These are phyloP conservation scores for Carassius carassius DNA, from an alignment of 2,113 vertebrate genomes.

Conservation along the genomic window DNA sequence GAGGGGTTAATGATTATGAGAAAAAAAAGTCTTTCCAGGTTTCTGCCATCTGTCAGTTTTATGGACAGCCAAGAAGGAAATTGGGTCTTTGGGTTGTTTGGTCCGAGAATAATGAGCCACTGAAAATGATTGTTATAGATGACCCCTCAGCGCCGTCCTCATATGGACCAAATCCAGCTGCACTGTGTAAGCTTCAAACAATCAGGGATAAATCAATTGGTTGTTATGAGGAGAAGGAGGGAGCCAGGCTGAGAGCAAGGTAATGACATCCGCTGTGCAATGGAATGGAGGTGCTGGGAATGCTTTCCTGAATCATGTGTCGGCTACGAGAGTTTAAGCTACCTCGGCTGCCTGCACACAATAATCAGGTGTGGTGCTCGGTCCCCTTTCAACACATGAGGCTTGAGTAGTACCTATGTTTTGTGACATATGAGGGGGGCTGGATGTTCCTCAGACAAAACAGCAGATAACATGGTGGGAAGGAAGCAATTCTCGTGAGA, in stretches of 20 bases:
- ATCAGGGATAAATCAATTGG: conserved; percentile 77
- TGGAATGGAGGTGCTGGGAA: conserved; percentile 47
- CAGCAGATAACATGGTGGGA: conserved; percentile 68
- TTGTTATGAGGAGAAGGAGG: conserved; percentile 63
- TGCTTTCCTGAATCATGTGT: conserved; percentile 52
- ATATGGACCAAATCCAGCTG: conserved; percentile 72
- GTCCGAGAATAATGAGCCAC: conserved; percentile 75
- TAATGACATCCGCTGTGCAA: conserved; percentile 58
- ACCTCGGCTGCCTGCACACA: conserved; percentile 42
- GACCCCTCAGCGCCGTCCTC: conserved; percentile 70
- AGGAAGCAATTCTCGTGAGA: conserved; percentile 55
- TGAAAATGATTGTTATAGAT: conserved; percentile 78
- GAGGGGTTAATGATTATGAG: too few relatives aligned
- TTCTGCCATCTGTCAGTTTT: conserved; percentile 79
- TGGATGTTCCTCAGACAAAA: conserved; percentile 73
- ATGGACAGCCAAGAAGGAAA: conserved; percentile 77
- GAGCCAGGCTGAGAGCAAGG: conserved; percentile 68
- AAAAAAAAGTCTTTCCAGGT: conserved; percentile 66
- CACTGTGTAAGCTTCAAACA: conserved; percentile 69
- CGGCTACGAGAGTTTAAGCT: conserved; percentile 37
- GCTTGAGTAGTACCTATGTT: conserved; percentile 39
- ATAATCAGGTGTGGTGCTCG: conserved; percentile 61
- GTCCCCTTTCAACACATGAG: conserved; percentile 55
- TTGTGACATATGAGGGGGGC: conserved; percentile 3
- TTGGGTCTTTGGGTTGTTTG: conserved; percentile 74